Evolutionary conservation across 2,113 vertebrate genomes (phyloP), one percentile per base, ranked within the genome.

Genomic region (Corvus hawaiiensis): DNA sequence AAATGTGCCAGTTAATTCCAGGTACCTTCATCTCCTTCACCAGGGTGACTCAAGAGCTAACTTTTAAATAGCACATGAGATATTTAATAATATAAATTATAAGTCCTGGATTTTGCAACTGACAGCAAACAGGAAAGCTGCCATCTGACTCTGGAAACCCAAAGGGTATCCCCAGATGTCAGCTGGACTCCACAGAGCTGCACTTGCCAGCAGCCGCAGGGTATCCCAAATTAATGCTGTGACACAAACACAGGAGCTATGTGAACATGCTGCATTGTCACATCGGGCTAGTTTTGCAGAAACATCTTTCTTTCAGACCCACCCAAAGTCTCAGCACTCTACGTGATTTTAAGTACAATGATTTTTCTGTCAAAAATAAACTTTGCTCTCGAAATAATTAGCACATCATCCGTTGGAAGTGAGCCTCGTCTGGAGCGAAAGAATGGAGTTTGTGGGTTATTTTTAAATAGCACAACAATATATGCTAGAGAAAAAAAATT

Each of bases 381-480:
- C 66, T 84, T 91, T 54, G 44, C 77, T 92, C 84, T 76, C 3
- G 1, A 78, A 91, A 92, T 92, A 92, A 95, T 96, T 94, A 92
- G 80, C 91, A 68, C 44, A 86, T 92, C 73, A n/a, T 46, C 87
- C 37, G 24, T 68, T 95, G 91, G 91, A 92, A 95, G 87, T 52
- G 19, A 94, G 84, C 77, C 79, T 72, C 14, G 16, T 87, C 69
- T 95, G 73, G 93, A 95, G 91, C 94, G 84, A 93, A 95, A 85
- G 93, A 93, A 91, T 85, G 87, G 69, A 91, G 89, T 84, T 92
- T 54, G 49, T 41, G 84, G 87, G 77, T 84, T 96, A 69, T 95
- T 94, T 96, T 95, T 89, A 95, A 91, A 89, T 46, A 87, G 87
- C 81, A 83, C 81, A 94, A 94, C 88, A 94, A 91, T 95, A 46